Evolutionary conservation across 2,113 vertebrate species (phyloP).

Genomic region (Elachura formosa): DNA sequence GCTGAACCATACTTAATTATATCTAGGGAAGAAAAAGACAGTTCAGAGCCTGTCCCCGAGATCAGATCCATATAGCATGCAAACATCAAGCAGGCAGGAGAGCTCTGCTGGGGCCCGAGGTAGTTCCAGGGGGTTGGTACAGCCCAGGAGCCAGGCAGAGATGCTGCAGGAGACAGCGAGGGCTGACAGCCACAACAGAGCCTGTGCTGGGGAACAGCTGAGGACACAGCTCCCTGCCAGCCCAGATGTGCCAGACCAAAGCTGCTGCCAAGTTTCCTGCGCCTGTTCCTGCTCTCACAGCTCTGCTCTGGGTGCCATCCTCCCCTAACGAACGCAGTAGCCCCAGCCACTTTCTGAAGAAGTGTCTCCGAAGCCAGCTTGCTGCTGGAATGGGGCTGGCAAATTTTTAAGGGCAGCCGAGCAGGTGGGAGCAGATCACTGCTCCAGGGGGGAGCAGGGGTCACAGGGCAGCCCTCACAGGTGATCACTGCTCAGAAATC

Average conservation of each 20-base stretch:
- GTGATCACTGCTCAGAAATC: neutral
- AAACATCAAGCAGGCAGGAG: fast-evolving
- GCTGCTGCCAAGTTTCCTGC: neutral
- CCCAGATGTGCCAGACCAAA: neutral
- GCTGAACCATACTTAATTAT: neutral
- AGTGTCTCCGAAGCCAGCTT: neutral
- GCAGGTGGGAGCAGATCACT: neutral
- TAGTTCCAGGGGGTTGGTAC: fast-evolving
- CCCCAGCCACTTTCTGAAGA: neutral
- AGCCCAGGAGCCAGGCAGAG: neutral
- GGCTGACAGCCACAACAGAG: neutral
- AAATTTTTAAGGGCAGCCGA: neutral
- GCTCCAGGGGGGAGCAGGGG: neutral
- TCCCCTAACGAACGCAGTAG: neutral
- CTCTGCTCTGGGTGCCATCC: neutral
- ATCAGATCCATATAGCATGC: fast-evolving
- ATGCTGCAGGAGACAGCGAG: neutral
- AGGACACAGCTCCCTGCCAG: neutral
- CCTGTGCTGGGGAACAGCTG: neutral
- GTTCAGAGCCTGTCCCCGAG: neutral
- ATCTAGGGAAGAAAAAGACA: neutral
- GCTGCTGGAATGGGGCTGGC: neutral
- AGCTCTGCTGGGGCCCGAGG: neutral
- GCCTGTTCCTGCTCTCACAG: neutral
- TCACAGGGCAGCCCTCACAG: too few relatives aligned